Evolutionary conservation across 2,888 invertebrate species (phyloP).

Genomic region (Cantharis flavilabris): DNA sequence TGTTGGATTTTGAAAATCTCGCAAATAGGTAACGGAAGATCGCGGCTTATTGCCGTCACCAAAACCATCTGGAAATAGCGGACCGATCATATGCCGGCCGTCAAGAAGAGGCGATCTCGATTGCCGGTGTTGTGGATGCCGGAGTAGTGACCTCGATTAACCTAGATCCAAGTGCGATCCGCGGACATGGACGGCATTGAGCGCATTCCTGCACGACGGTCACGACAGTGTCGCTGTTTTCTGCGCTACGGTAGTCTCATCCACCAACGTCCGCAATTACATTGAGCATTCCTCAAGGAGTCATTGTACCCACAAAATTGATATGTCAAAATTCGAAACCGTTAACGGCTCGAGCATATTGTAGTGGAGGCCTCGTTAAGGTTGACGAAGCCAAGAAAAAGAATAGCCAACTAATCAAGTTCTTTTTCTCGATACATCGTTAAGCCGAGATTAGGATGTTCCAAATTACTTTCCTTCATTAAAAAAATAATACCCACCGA

Average conservation of each 20-base stretch:
- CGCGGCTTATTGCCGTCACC: background rate
- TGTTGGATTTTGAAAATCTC: background rate
- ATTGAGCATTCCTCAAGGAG: background rate
- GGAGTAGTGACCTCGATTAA: slow-evolving; percentile 41
- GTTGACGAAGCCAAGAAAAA: background rate
- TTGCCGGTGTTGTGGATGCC: slow-evolving; percentile 18
- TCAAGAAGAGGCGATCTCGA: slow-evolving; percentile 12
- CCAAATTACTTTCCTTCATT: background rate
- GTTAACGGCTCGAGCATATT: background rate
- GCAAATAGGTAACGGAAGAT: background rate
- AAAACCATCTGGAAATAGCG: slow-evolving; percentile 2
- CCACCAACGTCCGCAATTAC: background rate
- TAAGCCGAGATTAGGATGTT: background rate
- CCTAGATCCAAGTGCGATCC: slow-evolving; percentile 34
- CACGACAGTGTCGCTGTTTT: slow-evolving; percentile 21
- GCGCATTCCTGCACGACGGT: slow-evolving; percentile 36
- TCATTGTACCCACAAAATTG: background rate
- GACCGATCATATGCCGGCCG: background rate
- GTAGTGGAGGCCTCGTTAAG: background rate
- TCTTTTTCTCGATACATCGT: background rate
- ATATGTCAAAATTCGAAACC: background rate
- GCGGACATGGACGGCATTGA: slow-evolving; percentile 36
- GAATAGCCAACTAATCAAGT: background rate
- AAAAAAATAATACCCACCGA: background rate
- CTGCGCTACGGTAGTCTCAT: background rate